phyloP scores from a whole-genome alignment of 2,888 invertebrate species.

The Resseliella maxima region DNA sequence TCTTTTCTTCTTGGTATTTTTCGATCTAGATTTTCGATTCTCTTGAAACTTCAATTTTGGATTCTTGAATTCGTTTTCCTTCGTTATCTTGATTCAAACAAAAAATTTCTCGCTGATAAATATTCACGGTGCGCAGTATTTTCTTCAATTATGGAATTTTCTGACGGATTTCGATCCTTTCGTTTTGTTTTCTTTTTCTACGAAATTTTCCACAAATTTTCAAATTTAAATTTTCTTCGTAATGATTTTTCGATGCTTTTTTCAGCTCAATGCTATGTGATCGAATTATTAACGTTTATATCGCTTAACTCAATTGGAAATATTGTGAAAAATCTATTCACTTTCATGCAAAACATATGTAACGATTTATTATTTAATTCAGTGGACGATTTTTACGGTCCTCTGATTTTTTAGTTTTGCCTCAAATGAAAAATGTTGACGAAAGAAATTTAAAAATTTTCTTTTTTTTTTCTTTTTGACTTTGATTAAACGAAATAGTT shows the following conservation, averaged over 20 bases:
- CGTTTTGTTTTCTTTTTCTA: neutral
- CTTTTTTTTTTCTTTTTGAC: neutral
- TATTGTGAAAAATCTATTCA: conserved; percentile 44
- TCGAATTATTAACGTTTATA: conserved; percentile 47
- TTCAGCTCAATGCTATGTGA: neutral
- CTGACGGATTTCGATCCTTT: neutral
- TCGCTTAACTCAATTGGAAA: neutral
- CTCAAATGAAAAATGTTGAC: neutral
- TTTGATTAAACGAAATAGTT: too few relatives aligned
- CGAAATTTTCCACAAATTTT: neutral
- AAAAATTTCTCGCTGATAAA: neutral
- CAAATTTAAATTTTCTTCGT: neutral
- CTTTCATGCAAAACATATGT: conserved; percentile 46
- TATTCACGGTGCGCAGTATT: neutral
- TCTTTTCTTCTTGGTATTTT: neutral
- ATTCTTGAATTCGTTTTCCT: neutral
- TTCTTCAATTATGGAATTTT: neutral
- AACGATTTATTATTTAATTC: conserved; percentile 23
- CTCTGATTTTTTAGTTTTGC: neutral
- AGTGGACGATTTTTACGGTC: neutral
- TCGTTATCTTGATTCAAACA: neutral
- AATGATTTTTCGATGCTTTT: neutral
- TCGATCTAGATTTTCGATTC: neutral
- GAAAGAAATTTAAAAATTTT: neutral
- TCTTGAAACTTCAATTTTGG: neutral